Evolutionary conservation across 2,113 vertebrate species (phyloP), one percentile per base, ranked within the genome.

Genomic region (Sula dactylatra): DNA sequence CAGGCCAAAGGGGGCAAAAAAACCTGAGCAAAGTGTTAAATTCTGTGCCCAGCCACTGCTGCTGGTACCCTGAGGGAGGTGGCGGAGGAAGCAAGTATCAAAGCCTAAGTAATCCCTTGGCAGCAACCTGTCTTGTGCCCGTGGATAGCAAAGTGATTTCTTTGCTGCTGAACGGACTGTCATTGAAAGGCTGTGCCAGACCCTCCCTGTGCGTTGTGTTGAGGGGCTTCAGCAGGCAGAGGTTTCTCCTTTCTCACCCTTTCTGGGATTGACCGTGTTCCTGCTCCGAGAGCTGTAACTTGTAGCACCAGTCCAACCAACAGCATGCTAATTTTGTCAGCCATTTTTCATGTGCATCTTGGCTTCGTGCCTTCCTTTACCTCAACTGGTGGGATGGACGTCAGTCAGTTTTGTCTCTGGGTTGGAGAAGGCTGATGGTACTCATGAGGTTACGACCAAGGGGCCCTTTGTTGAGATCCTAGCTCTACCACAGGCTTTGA

Each of bases 151-250:
- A 40, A 69, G 61, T 10, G n/a, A 27, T 44, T 55, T 50, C 59
- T 61, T 62, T 52, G 50, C 38, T 25, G 34, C 54, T 32, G 50
- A 82, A 32, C 18, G 42, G 40, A 8, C 25, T 71, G 71, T 32
- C 7, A 0, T 3, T 40, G 62, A 44, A 71, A 22, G 69, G 38
- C 45, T n/a, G 13, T 49, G 55, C 50, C 65, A 86, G 25, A 24
- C 27, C 21, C 17, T 56, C 14, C 34, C 38, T 66, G 29, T 9
- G 2, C 8, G 2, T 40, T 7, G 0, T 3, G 11, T 14, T 45
- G 45, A 42, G 79, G 24, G 27, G 18, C 38, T 18, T 22, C 67
- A 62, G 66, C 42, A 67, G 34, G 26, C 7, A 7, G 40, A 56
- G 36, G 15, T 50, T 59, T 56, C 49, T 74, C 14, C 31, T 78